Conservation (phyloP, 2,888 invertebrate species). For the Parthenolecanium corni region DNA sequence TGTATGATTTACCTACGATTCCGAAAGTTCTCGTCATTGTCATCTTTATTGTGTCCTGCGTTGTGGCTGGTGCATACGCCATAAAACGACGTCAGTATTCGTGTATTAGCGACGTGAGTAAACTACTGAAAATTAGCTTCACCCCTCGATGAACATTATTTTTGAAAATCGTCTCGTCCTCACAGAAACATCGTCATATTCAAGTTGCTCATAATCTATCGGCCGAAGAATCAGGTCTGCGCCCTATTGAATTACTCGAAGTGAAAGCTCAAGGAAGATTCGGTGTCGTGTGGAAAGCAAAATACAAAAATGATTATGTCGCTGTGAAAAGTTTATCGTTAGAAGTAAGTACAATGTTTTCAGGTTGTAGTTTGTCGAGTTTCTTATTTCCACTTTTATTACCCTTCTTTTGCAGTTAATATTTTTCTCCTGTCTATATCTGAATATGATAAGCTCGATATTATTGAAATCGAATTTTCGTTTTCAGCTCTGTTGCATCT, state of each 20-base stretch:
- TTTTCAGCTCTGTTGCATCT: too few species aligned
- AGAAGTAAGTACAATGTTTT: constrained; percentile 46
- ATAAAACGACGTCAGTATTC: too few species aligned
- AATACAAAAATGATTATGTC: constrained; percentile 62
- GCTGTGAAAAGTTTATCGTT: constrained; percentile 93
- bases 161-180: not conserved
- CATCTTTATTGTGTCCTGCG: not conserved
- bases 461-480: not conserved
- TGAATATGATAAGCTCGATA: too few species aligned
- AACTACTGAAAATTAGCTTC: not conserved
- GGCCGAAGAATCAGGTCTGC: constrained; percentile 53
- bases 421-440: too few species aligned
- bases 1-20: not conserved
- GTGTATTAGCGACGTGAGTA: too few species aligned
- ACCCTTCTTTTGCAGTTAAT: too few species aligned
- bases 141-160: not conserved
- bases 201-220: constrained; percentile 35
- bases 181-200: not conserved
- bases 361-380: too few species aligned
- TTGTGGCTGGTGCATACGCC: not conserved
- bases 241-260: constrained; percentile 71
- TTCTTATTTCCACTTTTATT: not conserved
- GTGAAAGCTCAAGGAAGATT: constrained; percentile 85
- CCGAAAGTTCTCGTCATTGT: not conserved
- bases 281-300: constrained; percentile 90